A percentile compares a stretch with the other conserved stretches of the same genome.
These are phyloP conservation scores for Papilio demoleus DNA, from an alignment of 2,888 invertebrate species.

Conservation along the genomic window DNA sequence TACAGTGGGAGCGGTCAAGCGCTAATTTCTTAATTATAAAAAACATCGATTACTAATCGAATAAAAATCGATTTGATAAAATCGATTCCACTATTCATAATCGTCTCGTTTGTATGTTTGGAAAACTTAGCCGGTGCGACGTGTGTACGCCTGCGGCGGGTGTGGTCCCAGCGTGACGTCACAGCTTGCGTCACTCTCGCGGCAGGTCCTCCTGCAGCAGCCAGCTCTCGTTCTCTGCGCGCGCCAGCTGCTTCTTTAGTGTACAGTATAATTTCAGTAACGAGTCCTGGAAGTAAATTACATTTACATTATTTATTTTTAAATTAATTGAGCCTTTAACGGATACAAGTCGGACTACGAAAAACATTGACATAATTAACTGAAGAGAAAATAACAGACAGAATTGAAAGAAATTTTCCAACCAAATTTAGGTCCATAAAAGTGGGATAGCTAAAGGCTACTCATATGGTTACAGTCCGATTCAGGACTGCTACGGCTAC, in stretches of 20 bases:
- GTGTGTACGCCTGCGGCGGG: too few relatives aligned
- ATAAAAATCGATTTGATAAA: neutral
- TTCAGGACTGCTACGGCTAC: too few relatives aligned
- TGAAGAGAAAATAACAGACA: too few relatives aligned
- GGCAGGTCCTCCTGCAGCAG: constrained; percentile 76
- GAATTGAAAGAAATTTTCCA: too few relatives aligned
- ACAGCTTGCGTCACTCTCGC: constrained; percentile 66
- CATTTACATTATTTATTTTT: neutral
- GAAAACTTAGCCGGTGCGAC: constrained; percentile 43
- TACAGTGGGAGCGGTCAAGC: neutral
- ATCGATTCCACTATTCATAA: constrained; percentile 15
- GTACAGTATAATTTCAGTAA: constrained; percentile 86
- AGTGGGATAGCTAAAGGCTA: too few relatives aligned
- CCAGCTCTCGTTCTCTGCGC: constrained; percentile 81
- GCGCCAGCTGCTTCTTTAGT: constrained; percentile 86
- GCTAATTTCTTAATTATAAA: neutral
- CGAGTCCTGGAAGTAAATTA: constrained; percentile 81
- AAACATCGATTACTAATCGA: constrained; percentile 7
- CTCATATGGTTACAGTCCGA: too few relatives aligned
- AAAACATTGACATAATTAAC: too few relatives aligned
- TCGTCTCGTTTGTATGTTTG: constrained; percentile 23
- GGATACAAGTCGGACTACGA: too few relatives aligned
- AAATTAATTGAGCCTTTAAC: neutral
- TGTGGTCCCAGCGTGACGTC: constrained; percentile 37
- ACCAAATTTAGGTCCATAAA: too few relatives aligned